These are phyloP conservation scores for Quadroppia sp. DNA, from an alignment of 2,888 invertebrate genomes.

Conservation along the genomic window DNA sequence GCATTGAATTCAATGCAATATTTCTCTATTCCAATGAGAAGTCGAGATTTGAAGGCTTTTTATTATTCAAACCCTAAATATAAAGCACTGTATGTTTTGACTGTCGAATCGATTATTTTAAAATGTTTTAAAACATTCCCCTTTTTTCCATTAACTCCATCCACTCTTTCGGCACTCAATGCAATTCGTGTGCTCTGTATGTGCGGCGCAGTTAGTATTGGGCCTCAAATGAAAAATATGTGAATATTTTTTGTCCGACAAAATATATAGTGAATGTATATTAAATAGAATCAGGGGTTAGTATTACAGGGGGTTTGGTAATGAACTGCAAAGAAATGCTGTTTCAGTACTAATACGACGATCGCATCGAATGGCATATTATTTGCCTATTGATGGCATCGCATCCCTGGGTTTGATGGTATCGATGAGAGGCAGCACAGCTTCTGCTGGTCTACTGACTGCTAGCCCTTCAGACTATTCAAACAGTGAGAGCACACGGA, in stretches of 20 bases:
- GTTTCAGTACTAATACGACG: too few relatives aligned
- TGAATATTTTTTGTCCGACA: neutral
- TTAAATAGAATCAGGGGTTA: too few relatives aligned
- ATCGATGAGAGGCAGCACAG: constrained; percentile 20
- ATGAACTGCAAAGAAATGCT: too few relatives aligned
- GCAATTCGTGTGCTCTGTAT: constrained; percentile 3
- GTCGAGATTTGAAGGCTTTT: neutral
- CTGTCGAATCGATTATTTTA: constrained; percentile 24
- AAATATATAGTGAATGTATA: too few relatives aligned
- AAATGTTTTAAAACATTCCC: constrained; percentile 30
- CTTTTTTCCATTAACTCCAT: neutral
- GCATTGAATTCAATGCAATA: neutral
- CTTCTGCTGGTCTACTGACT: constrained; percentile 1
- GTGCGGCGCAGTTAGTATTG: neutral
- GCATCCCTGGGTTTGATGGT: neutral
- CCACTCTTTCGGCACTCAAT: constrained; percentile 29
- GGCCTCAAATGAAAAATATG: neutral
- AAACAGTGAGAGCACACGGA: neutral
- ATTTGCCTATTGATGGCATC: constrained; percentile 16
- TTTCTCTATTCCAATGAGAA: neutral
- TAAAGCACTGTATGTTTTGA: neutral
- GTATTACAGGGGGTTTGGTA: neutral
- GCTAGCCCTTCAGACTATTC: neutral
- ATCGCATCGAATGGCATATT: neutral
- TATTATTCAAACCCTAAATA: too few relatives aligned